Conservation (phyloP, 1,140 invertebrate genomes). For the Laodelphax striatellus region DNA sequence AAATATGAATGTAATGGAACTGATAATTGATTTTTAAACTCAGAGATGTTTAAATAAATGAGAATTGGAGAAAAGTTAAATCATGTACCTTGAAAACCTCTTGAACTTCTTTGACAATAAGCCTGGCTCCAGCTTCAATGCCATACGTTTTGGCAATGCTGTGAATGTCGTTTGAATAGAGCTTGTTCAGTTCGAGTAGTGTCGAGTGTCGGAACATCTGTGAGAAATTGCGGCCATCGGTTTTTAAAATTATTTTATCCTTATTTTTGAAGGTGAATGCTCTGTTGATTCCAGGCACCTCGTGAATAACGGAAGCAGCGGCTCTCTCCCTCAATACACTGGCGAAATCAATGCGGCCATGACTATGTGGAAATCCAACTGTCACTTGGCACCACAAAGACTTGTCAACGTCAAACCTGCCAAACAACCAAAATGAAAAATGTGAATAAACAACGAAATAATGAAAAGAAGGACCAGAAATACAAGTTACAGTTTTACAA, state of each 20-base stretch:
- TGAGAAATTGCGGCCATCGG: conserved; percentile 88
- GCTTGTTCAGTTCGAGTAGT: conserved; percentile 68
- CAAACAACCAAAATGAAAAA: conserved; percentile 2
- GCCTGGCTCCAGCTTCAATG: conserved; percentile 87
- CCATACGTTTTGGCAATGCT: conserved; percentile 82
- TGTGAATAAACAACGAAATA: neutral
- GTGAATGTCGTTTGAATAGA: conserved; percentile 94
- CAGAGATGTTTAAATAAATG: no score
- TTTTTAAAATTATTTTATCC: conserved; percentile 57
- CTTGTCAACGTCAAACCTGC: conserved; percentile 20
- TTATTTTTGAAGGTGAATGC: conserved; percentile 62
- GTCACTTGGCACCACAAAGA: conserved; percentile 36
- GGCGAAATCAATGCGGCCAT: conserved; percentile 60
- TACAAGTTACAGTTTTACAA: no score
- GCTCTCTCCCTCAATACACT: conserved; percentile 66
- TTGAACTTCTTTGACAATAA: conserved; percentile 54
- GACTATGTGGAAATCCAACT: conserved; percentile 49
- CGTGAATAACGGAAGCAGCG: conserved; percentile 43
- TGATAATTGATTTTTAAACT: no score
- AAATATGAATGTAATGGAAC: no score
- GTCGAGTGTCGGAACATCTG: conserved; percentile 76
- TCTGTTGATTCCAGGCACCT: conserved; percentile 68
- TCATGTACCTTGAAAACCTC: conserved; percentile 34
- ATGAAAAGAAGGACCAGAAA: no score
- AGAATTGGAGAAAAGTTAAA: no score